Conservation (phyloP, 2,888 invertebrate species). For the Dryadula phaetusa region DNA sequence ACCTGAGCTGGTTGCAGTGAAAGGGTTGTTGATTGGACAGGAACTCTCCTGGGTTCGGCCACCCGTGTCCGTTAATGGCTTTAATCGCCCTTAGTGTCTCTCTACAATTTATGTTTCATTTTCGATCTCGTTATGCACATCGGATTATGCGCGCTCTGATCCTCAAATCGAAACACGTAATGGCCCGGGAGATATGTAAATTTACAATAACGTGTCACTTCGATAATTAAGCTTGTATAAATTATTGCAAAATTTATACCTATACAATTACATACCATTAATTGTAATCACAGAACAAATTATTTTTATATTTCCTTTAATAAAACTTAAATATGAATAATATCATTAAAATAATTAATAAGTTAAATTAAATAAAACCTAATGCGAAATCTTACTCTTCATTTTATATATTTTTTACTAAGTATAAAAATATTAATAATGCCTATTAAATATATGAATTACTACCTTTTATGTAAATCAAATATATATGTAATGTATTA, state of each 20-base stretch:
- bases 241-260: not conserved
- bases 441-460: too few species aligned
- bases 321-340: too few species aligned
- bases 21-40: slow-evolving; percentile 80
- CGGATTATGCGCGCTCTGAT: slow-evolving; percentile 73
- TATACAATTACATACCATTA: too few species aligned
- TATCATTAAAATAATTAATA: too few species aligned
- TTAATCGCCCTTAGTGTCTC: slow-evolving; percentile 80
- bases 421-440: too few species aligned
- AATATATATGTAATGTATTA: slow-evolving; percentile 52
- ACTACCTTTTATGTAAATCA: slow-evolving; percentile 34
- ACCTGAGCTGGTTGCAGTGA: slow-evolving; percentile 52
- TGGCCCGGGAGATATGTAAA: slow-evolving; percentile 71
- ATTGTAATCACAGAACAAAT: too few species aligned
- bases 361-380: too few species aligned
- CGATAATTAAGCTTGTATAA: slow-evolving; percentile 23
- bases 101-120: slow-evolving; percentile 83
- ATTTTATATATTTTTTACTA: too few species aligned
- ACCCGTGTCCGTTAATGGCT: slow-evolving; percentile 80
- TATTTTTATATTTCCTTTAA: too few species aligned
- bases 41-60: slow-evolving; percentile 65
- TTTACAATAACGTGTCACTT: slow-evolving; percentile 45
- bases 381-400: too few species aligned
- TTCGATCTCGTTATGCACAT: slow-evolving; percentile 81
- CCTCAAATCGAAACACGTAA: slow-evolving; percentile 63